phyloP scores from a whole-genome alignment of 1,140 invertebrate genomes.

The Drosophila hydei region DNA sequence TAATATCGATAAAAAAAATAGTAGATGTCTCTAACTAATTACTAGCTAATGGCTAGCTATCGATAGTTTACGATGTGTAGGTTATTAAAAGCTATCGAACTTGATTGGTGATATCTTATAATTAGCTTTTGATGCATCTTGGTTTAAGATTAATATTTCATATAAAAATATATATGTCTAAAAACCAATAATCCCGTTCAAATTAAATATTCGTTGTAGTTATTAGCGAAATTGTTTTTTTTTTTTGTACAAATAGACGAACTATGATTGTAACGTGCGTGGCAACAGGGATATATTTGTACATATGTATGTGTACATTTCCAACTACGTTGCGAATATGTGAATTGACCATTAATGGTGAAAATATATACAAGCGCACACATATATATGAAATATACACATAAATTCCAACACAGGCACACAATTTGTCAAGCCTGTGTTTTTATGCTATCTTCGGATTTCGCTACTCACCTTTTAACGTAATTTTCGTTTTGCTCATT shows the following conservation, averaged over 20 bases:
- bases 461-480: slow-evolving; percentile 69
- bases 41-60: too few species aligned
- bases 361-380: neutral
- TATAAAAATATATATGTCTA: too few species aligned
- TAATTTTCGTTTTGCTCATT: slow-evolving; percentile 69
- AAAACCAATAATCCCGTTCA: too few species aligned
- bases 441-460: slow-evolving; percentile 36
- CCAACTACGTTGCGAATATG: slow-evolving; percentile 1
- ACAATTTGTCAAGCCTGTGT: slow-evolving; percentile 15
- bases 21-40: too few species aligned
- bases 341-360: neutral
- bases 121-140: too few species aligned
- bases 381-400: neutral
- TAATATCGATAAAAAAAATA: too few species aligned
- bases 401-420: slow-evolving; percentile 3
- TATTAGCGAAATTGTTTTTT: neutral
- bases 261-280: neutral
- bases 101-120: too few species aligned
- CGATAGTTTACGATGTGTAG: too few species aligned
- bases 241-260: neutral
- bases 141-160: too few species aligned
- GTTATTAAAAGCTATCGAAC: too few species aligned
- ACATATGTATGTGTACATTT: slow-evolving; percentile 5
- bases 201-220: too few species aligned
- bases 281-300: neutral